Conservation (phyloP, 2,888 invertebrate genomes). For the Syrista parreyssii region DNA sequence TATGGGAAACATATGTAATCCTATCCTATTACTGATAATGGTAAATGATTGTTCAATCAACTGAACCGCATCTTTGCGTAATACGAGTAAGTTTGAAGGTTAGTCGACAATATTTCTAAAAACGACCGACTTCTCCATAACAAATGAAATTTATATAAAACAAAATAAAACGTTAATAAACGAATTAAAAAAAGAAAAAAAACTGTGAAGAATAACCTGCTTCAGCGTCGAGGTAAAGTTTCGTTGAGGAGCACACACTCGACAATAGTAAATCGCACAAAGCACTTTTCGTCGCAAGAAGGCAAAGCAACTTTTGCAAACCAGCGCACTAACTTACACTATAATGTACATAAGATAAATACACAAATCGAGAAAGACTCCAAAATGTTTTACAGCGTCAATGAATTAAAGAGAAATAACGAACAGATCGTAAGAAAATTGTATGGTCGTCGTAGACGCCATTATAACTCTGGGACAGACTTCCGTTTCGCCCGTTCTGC, state of each 20-base stretch:
- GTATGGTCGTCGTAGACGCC: conserved; percentile 35
- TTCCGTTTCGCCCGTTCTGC: not conserved
- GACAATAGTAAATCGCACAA: not conserved
- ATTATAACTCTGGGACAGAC: conserved; percentile 29
- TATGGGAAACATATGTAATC: not conserved
- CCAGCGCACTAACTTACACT: not conserved
- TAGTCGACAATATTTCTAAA: conserved; percentile 8
- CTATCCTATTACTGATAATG: not conserved
- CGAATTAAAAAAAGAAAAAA: not conserved
- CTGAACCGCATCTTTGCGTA: not conserved
- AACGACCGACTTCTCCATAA: not conserved
- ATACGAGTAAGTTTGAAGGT: conserved; percentile 10
- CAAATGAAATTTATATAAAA: not conserved
- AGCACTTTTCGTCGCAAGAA: not conserved
- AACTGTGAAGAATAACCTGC: not conserved
- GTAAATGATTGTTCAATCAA: conserved; percentile 14
- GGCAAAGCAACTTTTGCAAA: not conserved
- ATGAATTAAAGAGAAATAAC: conserved; percentile 13
- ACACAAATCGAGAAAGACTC: not conserved
- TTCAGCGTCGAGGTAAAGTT: not conserved
- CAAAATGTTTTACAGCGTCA: not conserved
- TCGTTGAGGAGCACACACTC: not conserved
- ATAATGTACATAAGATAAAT: not conserved
- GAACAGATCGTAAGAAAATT: conserved; percentile 28
- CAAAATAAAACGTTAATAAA: not conserved